phyloP scores from a whole-genome alignment of 2,113 vertebrate species.

The Echinops telfairi region DNA sequence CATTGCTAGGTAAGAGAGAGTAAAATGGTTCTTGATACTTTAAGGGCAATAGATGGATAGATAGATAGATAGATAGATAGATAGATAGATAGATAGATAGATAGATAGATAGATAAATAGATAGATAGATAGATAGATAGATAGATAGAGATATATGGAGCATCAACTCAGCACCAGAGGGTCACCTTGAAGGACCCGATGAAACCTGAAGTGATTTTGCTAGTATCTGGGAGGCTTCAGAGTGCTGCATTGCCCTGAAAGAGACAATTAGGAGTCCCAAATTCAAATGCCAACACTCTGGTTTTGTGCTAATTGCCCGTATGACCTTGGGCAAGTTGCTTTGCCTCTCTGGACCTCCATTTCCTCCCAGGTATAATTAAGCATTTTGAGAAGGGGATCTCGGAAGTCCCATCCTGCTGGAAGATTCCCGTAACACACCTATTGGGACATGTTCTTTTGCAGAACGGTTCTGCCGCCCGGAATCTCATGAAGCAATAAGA shows the following conservation, averaged over 20 bases:
- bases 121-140: too few species aligned
- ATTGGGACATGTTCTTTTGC: slow-evolving; percentile 54
- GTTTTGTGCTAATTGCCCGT: not conserved
- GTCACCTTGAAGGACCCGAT: not conserved
- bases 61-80: too few species aligned
- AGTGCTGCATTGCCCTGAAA: not conserved
- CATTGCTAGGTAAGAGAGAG: slow-evolving; percentile 13
- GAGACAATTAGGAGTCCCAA: not conserved
- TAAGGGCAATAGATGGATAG: slow-evolving; percentile 11
- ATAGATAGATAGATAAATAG: too few species aligned
- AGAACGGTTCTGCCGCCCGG: slow-evolving; percentile 40
- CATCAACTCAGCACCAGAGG: not conserved
- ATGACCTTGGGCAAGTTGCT: not conserved
- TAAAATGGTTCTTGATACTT: not conserved
- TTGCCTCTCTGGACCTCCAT: slow-evolving; percentile 18
- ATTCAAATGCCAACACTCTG: not conserved
- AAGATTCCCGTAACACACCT: slow-evolving; percentile 58
- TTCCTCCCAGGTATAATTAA: not conserved
- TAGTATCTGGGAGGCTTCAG: not conserved
- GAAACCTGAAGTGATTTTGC: not conserved
- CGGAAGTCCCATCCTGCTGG: slow-evolving; percentile 40
- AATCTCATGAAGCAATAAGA: slow-evolving; percentile 76
- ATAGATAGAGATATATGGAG: not conserved
- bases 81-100: too few species aligned
- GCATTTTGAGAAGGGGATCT: slow-evolving; percentile 3